Base-by-base conservation (phyloP, 2,113 vertebrate genomes). In the Vanacampus margaritifer region DNA sequence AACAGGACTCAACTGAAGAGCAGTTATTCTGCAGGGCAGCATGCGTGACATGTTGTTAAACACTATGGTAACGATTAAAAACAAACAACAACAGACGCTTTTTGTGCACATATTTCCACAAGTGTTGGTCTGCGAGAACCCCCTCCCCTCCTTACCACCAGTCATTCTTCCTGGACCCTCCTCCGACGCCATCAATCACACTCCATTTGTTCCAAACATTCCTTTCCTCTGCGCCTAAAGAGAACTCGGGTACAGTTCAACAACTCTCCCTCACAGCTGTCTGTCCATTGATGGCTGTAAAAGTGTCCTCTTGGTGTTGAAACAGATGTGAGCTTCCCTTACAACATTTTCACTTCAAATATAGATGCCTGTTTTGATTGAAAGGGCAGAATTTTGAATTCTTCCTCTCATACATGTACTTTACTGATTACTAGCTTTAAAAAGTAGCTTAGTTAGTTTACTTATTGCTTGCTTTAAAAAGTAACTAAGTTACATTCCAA, bases 301-400 rank as follows among this genome's bases (percentile, higher is more conserved):
- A 23, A 23, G 0, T 14, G 21, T 67, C 39, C 37, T 28, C 23
- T 61, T 10, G 0, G 21, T 36, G 43, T 2, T 3, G 68, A 59
- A 67, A 21, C 76, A 82, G 74, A 80, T 79, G 72, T 73, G 28
- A 51, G 64, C 75, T 66, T 81, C 73, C 5, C 46, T 75, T 72
- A 23, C 62, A 57, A 11, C n/a, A n/a, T 51, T 48, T 62, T 39
- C 5, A 67, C 39, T 9, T 7, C 24, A 4, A 68, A 35, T 1
- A 16, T 19, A 32, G 26, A 62, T 41, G 43, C 6, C 62, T 19
- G 5, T 23, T 56, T 51, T 23, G 21, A 39, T 60, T 59, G 16
- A 7, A 46, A 46, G 17, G 17, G 19, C 45, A 46, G 3, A 17
- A 11, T 8, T 11, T 16, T 5, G 45, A 46, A 46, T 0, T 46